Evolutionary conservation across 1,140 invertebrate genomes (phyloP).

Genomic region (Meteorus sp.): DNA sequence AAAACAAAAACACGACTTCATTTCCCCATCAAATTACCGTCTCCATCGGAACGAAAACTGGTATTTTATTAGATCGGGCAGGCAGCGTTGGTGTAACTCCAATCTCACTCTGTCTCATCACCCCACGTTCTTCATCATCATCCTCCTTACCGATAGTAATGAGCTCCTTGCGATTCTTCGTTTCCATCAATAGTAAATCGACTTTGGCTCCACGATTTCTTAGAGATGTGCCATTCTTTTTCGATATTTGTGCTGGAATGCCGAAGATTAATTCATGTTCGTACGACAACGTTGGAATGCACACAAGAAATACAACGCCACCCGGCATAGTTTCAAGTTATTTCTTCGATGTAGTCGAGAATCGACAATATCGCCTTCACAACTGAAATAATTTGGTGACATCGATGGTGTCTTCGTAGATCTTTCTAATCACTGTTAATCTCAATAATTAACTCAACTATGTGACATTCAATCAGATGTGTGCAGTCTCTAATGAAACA

Average conservation of each 20-base stretch:
- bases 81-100: background rate
- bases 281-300: conserved; percentile 63
- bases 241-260: conserved; percentile 36
- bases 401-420: background rate
- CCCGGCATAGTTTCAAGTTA: conserved; percentile 47
- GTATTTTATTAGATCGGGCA: conserved; percentile 24
- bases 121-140: conserved; percentile 27
- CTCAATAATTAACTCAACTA: background rate
- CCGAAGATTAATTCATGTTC: conserved; percentile 62
- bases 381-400: background rate
- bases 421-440: background rate
- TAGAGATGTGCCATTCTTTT: conserved; percentile 34
- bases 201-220: conserved; percentile 33
- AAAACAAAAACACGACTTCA: too few relatives aligned
- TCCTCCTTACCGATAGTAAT: conserved; percentile 36
- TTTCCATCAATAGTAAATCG: conserved; percentile 44
- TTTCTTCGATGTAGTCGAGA: too few relatives aligned
- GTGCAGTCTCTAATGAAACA: too few relatives aligned
- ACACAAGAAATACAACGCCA: conserved; percentile 64
- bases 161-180: conserved; percentile 36
- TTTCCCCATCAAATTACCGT: too few relatives aligned
- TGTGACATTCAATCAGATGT: background rate
- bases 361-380: too few relatives aligned
- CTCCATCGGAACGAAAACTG: conserved; percentile 54
- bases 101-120: conserved; percentile 15